Base-by-base conservation (phyloP, 1,140 invertebrate species). In the Tetramorium simillimum region DNA sequence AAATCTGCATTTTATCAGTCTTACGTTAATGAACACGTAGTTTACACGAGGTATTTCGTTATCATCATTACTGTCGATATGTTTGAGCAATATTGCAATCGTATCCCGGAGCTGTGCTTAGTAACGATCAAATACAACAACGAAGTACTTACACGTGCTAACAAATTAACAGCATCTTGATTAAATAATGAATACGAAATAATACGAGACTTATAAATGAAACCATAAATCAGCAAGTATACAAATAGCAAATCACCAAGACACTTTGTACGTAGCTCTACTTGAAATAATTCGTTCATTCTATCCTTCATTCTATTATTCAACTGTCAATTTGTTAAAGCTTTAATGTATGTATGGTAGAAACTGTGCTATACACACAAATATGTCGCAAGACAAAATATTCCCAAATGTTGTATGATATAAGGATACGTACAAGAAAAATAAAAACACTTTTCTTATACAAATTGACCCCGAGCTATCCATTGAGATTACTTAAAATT, bases 51-150 rank as follows among this genome's bases (percentile, higher is more conserved):
- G 90, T 91, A 91, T 67, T 77, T 87, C 33, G 78, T 73, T 82
- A 75, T 84, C 53, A 53, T 86, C 43, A 37, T 73, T 62, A 53
- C 40, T 60, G 24, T 72, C 58, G 78, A 90, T 88, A 88, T 84
- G 51, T 24, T 69, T 92, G 92, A 93, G 89, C 90, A 91, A 90
- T 94, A 94, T 94, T 94, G 93, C 93, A 94, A 77, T 92, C 92
- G 89, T 92, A 91, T 94, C 93, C 93, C 93, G 90, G 90, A 88
- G 87, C 90, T 92, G 88, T 89, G 33, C 33, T 88, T 43, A 72
- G 65, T 91, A 88, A 88, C 65, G 56, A 91, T 88, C 65, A 86
- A 86, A 73, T 88, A 84, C 86, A 75, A 86, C 58, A 82, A 78
- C 33, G 3, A 69, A 67, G 28, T 51, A 89, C 89, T 87, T 82